Evolutionary conservation across 2,888 invertebrate species (phyloP).

Genomic region (Sesia apiformis): DNA sequence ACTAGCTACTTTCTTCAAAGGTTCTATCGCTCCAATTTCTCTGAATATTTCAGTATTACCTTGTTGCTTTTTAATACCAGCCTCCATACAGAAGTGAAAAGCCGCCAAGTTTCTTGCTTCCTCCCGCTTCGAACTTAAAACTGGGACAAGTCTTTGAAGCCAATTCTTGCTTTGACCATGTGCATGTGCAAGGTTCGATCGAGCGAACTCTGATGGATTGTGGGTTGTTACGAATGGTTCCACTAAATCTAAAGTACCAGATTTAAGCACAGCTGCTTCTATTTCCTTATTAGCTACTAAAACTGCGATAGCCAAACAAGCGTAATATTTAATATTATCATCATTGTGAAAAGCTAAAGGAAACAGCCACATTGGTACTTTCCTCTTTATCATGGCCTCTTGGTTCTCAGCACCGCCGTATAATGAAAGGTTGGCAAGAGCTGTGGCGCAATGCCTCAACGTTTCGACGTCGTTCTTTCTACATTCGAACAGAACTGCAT

Average conservation of each 20-base stretch:
- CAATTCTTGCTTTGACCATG: constrained; percentile 97
- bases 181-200: constrained; percentile 91
- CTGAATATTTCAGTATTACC: constrained; percentile 92
- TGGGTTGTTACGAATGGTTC: constrained; percentile 97
- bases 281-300: constrained; percentile 98
- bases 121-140: constrained; percentile 93
- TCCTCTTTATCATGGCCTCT: constrained; percentile 96
- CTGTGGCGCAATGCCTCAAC: constrained; percentile 95
- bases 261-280: constrained; percentile 95
- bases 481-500: constrained; percentile 96
- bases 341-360: constrained; percentile 97
- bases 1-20: constrained; percentile 95
- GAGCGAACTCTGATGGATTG: constrained; percentile 96
- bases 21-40: constrained; percentile 96
- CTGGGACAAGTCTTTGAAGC: constrained; percentile 93
- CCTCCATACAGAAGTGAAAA: constrained; percentile 99
- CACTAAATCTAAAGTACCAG: constrained; percentile 96
- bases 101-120: constrained; percentile 97
- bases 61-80: constrained; percentile 96
- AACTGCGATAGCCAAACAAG: constrained; percentile 97
- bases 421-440: constrained; percentile 95
- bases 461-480: constrained; percentile 94
- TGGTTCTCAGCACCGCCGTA: constrained; percentile 98
- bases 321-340: constrained; percentile 98
- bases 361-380: constrained; percentile 97